These are phyloP conservation scores for Gasterosteus aculeatus DNA, from an alignment of 2,113 vertebrate species.

Conservation along the genomic window DNA sequence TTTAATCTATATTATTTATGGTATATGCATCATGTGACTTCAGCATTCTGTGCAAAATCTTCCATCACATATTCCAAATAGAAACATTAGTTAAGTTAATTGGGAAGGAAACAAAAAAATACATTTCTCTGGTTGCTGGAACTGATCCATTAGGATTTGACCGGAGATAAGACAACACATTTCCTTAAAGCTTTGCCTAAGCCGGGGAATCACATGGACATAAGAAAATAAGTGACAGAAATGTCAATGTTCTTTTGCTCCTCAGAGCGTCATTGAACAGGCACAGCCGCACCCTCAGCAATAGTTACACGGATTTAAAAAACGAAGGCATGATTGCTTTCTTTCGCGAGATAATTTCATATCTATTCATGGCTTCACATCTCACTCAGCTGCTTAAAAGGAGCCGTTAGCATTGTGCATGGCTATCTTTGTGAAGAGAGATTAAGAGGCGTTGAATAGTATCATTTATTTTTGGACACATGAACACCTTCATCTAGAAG, in stretches of 20 bases:
- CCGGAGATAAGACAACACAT: slow-evolving; percentile 63
- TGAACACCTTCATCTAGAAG: slow-evolving; percentile 51
- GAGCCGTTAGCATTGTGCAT: slow-evolving; percentile 17
- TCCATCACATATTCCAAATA: slow-evolving; percentile 37
- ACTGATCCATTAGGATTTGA: slow-evolving; percentile 62
- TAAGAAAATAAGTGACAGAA: slow-evolving; percentile 16
- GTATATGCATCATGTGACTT: not conserved
- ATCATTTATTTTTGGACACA: slow-evolving; percentile 24
- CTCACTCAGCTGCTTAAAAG: not conserved
- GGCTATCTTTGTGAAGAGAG: slow-evolving; percentile 41
- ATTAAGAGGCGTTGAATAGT: slow-evolving; percentile 29
- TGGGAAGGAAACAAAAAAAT: slow-evolving; percentile 29
- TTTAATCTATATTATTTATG: not conserved
- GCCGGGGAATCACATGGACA: slow-evolving; percentile 51
- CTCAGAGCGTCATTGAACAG: slow-evolving; percentile 20
- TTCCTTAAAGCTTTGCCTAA: slow-evolving; percentile 73
- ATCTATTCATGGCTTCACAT: not conserved
- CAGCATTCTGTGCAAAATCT: slow-evolving; percentile 25
- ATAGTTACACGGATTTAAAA: slow-evolving; percentile 38
- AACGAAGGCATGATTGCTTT: slow-evolving; percentile 28
- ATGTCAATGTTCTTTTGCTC: slow-evolving; percentile 42
- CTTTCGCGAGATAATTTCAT: slow-evolving; percentile 28
- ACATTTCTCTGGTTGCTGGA: slow-evolving; percentile 42
- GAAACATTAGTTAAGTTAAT: slow-evolving; percentile 58
- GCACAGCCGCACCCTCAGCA: slow-evolving; percentile 27